Evolutionary conservation across 1,140 invertebrate species (phyloP), one percentile per base, ranked within the genome.

Genomic region (Calliopsis andreniformis): DNA sequence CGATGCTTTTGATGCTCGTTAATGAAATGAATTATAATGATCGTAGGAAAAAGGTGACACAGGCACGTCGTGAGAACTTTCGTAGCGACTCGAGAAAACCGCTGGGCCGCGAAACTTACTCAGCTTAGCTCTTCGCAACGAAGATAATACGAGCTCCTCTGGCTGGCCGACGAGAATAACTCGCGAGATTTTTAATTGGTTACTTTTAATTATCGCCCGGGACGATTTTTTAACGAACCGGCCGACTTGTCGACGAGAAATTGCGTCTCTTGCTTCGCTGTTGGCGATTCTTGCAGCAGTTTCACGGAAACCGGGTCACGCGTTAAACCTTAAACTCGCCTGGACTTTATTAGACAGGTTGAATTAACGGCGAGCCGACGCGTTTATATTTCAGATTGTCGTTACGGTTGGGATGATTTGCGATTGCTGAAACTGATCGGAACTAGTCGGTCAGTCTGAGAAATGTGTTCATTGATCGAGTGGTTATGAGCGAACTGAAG

Each of bases 21-120:
- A 82, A 82, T 82, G 72, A 82, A 82, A 82, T 82, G 70, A 81
- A 82, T 82, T 82, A 82, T 67, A 82, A 71, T 61, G 39, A 45
- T n/a, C 42, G 51, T 39, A 10, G 53, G 76, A 68, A 78, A 82
- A 68, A 43, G 58, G 43, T 42, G 43, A 59, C 55, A 49, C 59
- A 59, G 64, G 18, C 45, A 28, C 39, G 23, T 7, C 18, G 55
- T 10, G 18, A 32, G 12, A 64, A 63, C 58, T 64, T 72, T 64
- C 43, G 5, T 16, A 14, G 10, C 18, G 30, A 16, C 14, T 23
- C 47, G n/a, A n/a, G 7, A 45, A 71, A 51, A 45, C 16, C 25
- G 18, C 25, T 10, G 12, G 3, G 16, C 23, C n/a, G 35, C 20
- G 20, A 14, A 55, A 66, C 35, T 55, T 64, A 14, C 16, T 7